A percentile compares a stretch with the other conserved stretches of the same genome.
phyloP scores from a whole-genome alignment of 1,140 invertebrate species.

The Cherax quadricarinatus region DNA sequence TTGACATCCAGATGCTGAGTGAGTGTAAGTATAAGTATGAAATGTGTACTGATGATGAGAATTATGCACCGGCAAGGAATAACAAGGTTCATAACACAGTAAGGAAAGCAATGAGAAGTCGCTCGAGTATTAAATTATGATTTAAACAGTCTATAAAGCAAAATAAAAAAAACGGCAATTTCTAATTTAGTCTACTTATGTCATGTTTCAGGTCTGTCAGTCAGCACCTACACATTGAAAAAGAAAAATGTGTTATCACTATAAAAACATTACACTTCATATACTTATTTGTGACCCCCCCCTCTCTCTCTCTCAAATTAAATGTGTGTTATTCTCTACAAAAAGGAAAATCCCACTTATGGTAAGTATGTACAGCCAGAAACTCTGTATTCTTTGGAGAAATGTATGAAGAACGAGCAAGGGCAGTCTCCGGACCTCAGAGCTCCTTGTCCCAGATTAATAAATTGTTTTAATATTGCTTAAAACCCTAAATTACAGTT shows the following conservation, averaged over 20 bases:
- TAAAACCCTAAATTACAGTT: not conserved
- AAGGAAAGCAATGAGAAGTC: constrained; percentile 20
- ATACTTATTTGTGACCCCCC: constrained; percentile 1
- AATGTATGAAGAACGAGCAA: constrained; percentile 14
- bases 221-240: constrained; percentile 34
- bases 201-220: constrained; percentile 37
- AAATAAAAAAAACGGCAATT: constrained; percentile 32
- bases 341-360: constrained; percentile 32
- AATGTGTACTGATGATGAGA: not conserved
- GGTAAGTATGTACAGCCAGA: constrained; percentile 27
- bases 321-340: constrained; percentile 26
- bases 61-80: not conserved
- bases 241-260: constrained; percentile 8
- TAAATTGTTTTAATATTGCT: not conserved
- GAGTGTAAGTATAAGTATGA: not conserved
- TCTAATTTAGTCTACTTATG: constrained; percentile 10
- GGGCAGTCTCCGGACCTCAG: constrained; percentile 14
- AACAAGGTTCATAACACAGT: not conserved
- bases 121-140: constrained; percentile 19
- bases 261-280: not conserved
- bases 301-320: constrained; percentile 23
- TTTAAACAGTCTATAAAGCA: constrained; percentile 7
- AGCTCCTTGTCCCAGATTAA: constrained; percentile 13
- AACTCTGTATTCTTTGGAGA: constrained; percentile 35
- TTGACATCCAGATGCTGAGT: not conserved